These are phyloP conservation scores for Cyphomyrmex costatus DNA, from an alignment of 1,140 invertebrate species.

Conservation along the genomic window DNA sequence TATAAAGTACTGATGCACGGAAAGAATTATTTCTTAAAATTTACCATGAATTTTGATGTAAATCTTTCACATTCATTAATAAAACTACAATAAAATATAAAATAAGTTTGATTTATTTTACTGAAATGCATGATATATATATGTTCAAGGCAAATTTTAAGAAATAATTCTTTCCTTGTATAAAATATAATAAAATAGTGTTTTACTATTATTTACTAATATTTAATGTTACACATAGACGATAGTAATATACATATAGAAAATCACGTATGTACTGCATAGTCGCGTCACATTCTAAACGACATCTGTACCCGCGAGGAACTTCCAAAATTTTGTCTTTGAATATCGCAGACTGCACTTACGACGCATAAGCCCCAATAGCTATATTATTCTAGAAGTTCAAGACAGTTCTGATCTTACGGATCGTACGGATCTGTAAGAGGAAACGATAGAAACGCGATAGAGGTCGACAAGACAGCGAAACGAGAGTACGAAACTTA, in stretches of 20 bases:
- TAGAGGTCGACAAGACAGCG: not conserved
- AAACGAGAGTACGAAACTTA: slow-evolving; percentile 45
- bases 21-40: no score
- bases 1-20: not conserved
- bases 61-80: no score
- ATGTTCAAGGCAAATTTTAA: no score
- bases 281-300: not conserved
- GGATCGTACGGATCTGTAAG: not conserved
- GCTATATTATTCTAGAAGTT: slow-evolving; percentile 3
- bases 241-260: not conserved
- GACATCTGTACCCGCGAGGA: not conserved
- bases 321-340: slow-evolving; percentile 8
- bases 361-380: no score
- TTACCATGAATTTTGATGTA: no score
- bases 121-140: no score
- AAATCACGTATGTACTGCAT: not conserved
- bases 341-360: slow-evolving; percentile 3
- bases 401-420: slow-evolving; percentile 3
- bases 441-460: not conserved
- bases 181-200: not conserved
- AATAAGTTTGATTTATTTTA: no score
- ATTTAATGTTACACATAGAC: not conserved
- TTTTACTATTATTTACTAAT: not conserved
- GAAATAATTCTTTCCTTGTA: no score
- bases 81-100: no score